Evolutionary conservation across 2,888 invertebrate genomes (phyloP).

Genomic region (Stratiomys singularior): DNA sequence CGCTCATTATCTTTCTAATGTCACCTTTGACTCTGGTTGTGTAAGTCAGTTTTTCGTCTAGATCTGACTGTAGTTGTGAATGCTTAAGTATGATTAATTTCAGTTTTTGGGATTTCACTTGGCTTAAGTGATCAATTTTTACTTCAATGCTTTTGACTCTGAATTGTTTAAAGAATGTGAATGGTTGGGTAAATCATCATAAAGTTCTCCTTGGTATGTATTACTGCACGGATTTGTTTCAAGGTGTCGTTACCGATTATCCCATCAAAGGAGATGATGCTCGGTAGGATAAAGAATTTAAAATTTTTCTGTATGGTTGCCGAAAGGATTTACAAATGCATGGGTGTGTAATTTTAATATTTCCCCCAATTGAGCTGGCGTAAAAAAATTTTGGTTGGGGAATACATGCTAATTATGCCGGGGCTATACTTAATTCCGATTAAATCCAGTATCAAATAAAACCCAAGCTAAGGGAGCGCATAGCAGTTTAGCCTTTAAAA

Average conservation of each 20-base stretch:
- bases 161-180: too few relatives aligned
- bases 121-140: background rate
- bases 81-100: background rate
- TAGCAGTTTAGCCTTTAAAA: too few relatives aligned
- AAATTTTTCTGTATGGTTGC: background rate
- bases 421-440: background rate
- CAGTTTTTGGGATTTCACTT: background rate
- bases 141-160: background rate
- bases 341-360: background rate
- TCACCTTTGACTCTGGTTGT: background rate
- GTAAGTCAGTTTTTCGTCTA: background rate
- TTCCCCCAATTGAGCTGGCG: background rate
- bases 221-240: background rate
- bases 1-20: background rate
- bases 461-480: too few relatives aligned
- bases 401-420: too few relatives aligned
- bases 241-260: background rate
- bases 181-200: background rate
- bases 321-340: background rate
- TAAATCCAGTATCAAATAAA: background rate
- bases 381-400: background rate
- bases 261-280: background rate
- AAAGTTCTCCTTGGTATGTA: background rate
- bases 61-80: background rate
- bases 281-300: background rate